phyloP scores from a whole-genome alignment of 2,113 vertebrate species.

The Laterallus jamaicensis region DNA sequence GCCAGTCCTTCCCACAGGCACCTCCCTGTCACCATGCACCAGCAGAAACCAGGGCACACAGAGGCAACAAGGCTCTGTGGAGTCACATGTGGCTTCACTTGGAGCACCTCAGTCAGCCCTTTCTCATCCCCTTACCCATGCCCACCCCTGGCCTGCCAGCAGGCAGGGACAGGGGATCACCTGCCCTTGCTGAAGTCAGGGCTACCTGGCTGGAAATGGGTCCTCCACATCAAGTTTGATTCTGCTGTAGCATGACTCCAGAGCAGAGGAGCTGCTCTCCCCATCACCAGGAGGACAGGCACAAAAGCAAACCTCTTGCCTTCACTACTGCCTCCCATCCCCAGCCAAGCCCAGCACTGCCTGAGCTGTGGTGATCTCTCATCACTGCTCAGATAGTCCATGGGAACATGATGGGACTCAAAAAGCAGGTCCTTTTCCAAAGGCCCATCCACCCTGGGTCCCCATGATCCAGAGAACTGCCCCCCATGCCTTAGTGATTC shows the following conservation, averaged over 20 bases:
- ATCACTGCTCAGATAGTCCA: background rate
- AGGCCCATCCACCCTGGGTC: background rate
- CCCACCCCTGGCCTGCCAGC: too few species aligned
- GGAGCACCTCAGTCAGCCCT: background rate
- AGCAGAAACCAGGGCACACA: background rate
- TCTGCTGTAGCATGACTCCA: background rate
- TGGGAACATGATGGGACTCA: fast-evolving
- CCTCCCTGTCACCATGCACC: background rate
- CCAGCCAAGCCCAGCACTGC: background rate
- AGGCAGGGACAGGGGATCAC: background rate
- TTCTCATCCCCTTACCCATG: too few species aligned
- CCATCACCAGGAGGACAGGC: background rate
- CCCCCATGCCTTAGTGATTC: background rate
- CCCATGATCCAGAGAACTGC: fast-evolving
- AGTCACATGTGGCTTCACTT: fast-evolving
- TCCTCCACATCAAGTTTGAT: fast-evolving
- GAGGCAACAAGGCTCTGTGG: background rate
- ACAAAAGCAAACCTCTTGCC: fast-evolving
- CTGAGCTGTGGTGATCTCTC: background rate
- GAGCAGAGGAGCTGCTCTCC: background rate
- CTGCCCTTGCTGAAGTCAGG: background rate
- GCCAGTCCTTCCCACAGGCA: conserved; percentile 2
- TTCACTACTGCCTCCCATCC: background rate
- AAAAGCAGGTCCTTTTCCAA: background rate
- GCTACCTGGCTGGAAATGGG: fast-evolving